phyloP scores from a whole-genome alignment of 2,113 vertebrate species.

The Leucoraja erinaceus region DNA sequence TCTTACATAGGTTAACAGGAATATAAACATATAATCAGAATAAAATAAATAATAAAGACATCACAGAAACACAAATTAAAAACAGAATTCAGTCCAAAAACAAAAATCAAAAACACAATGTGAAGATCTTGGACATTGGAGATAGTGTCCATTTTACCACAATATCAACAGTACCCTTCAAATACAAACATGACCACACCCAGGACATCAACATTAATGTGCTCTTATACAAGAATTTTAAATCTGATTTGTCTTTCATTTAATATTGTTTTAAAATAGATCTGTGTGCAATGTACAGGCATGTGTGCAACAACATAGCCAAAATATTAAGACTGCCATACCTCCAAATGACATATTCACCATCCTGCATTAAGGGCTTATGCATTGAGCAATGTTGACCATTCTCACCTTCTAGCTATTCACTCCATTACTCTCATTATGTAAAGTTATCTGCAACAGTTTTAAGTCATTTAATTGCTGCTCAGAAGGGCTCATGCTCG shows the following conservation, averaged over 20 bases:
- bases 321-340: neutral
- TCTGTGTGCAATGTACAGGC: neutral
- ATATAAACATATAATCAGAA: too few species aligned
- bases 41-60: too few species aligned
- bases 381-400: neutral
- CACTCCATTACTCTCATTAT: conserved; percentile 48
- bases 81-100: too few species aligned
- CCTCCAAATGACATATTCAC: too few species aligned
- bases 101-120: too few species aligned
- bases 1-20: too few species aligned
- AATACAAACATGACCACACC: neutral
- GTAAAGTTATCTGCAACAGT: conserved; percentile 63
- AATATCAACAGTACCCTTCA: neutral
- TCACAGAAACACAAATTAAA: too few species aligned
- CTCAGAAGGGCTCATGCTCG: conserved; percentile 36
- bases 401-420: neutral
- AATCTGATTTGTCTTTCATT: too few species aligned
- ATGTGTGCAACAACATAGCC: neutral
- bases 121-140: neutral
- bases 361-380: neutral
- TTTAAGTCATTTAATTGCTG: conserved; percentile 59
- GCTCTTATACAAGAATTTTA: neutral
- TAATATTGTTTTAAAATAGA: neutral
- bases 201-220: neutral
- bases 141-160: neutral